Conservation (phyloP, 2,888 invertebrate genomes). For the Frankliniella fusca region DNA sequence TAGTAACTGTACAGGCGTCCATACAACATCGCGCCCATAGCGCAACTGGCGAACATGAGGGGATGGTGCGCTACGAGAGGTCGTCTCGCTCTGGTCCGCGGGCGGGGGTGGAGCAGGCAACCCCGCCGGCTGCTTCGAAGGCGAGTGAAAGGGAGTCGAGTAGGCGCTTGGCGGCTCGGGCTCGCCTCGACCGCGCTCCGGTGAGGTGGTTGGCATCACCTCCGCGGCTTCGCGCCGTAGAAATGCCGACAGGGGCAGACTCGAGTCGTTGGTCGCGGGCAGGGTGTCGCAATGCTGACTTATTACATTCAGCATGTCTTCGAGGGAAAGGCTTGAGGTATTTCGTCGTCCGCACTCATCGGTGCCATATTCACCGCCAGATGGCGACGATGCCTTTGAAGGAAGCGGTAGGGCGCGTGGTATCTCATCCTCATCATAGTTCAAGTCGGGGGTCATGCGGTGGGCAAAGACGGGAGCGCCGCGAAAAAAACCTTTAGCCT, state of each 20-base stretch:
- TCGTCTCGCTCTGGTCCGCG: too few relatives aligned
- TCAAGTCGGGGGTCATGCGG: neutral
- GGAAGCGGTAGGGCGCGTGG: neutral
- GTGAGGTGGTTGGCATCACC: neutral
- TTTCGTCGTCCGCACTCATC: neutral
- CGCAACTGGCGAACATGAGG: neutral
- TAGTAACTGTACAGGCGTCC: neutral
- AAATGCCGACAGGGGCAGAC: too few relatives aligned
- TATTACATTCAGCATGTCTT: neutral
- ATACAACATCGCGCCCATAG: neutral
- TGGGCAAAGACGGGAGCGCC: neutral
- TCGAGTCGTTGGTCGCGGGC: too few relatives aligned
- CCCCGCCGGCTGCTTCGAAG: neutral
- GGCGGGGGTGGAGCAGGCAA: neutral
- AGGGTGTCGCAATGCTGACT: too few relatives aligned
- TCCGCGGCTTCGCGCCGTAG: neutral
- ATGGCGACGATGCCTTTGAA: neutral
- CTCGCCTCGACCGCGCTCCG: too few relatives aligned
- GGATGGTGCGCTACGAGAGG: neutral
- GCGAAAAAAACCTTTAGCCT: too few relatives aligned
- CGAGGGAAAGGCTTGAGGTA: neutral
- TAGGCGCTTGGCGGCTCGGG: neutral
- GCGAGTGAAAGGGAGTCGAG: neutral
- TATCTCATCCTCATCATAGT: neutral
- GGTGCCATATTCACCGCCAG: neutral